Evolutionary conservation across 2,888 invertebrate genomes (phyloP), one percentile per base, ranked within the genome.

Genomic region (Mactromeris polynyma): DNA sequence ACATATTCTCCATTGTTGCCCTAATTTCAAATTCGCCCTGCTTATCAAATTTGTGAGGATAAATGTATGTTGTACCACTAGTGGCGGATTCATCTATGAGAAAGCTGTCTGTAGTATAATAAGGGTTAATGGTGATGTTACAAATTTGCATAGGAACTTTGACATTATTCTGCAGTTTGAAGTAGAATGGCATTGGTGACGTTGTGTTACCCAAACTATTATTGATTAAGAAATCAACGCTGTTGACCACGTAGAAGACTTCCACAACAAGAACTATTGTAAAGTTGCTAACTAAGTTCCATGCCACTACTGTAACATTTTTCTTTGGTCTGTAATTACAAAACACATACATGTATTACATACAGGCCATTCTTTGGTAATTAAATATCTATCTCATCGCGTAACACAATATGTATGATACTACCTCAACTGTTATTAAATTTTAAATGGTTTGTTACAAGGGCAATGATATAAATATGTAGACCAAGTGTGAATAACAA

Each of bases 221-320:
- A 33, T 69, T 83, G 6, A 88, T 86, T 3, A 11, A 26, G 69
- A 92, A 92, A 9, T 46, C 26, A 9, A 92, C 40, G 46, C 83
- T 84, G 86, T 92, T 92, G 19, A 89, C 42, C n/a, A n/a, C 38
- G 78, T 90, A 92, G 38, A 92, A 82, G 4, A 88, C 90, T 38
- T 77, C 86, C 31, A 92, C 83, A 42, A 42, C 26, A 21, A 92
- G 36, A 21, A 46, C 46, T n/a, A 33, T 46, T 3, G 89, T 89
- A 38, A 86, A 58, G 14, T 86, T 83, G 40, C 88, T 92, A 40
- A 92, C 90, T 11, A 83, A 86, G 51, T 92, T 92, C 31, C 69
- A 51, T 26, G 85, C 90, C 6, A 54, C 83, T 0, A 89, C 86
- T 19, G 51, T 85, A 0, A 90, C 69, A 26, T 87, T 86, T 21